Base-by-base conservation (phyloP, 2,888 invertebrate genomes). In the Dione vanillae region DNA sequence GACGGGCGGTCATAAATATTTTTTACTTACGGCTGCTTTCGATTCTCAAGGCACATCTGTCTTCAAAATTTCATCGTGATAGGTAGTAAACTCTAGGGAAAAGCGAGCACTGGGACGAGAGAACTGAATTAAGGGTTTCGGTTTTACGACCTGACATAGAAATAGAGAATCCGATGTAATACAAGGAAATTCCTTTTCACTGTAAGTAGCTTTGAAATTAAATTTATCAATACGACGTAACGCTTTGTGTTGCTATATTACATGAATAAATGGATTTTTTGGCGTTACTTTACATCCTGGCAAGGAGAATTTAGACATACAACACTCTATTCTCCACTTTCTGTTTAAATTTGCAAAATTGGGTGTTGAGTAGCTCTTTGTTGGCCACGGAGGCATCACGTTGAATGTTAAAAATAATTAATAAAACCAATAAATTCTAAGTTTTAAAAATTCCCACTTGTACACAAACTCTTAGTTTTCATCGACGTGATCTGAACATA, bases 1-100 rank as follows among this genome's bases (percentile, higher is more conserved):
- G 69, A 72, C 67, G 69, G 61, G 49, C 27, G 69, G 69, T 43
- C 65, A 67, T 74, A 74, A 74, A 74, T 74, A 70, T 74, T 74
- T 71, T 67, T 74, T 72, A 71, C 74, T 72, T 73, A 66, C 47
- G 66, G 58, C 61, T 67, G 67, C 67, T 69, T 74, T 72, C 69
- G 69, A 67, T 69, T 69, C 65, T 69, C 74, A 65, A 72, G 65
- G 71, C 71, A 72, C 83, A 85, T 72, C 64, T 69, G 70, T 73
- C 73, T 67, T 54, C 37, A 70, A 67, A 73, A 74, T 73, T 67
- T 71, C 69, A 74, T 69, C 54, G 59, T 71, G 74, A 73, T 71
- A 73, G 71, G 71, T 69, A 71, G 70, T 73, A 74, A 74, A 73
- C 70, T 65, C 71, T 64, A 54, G 72, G 72, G 74, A 65, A 74